Conservation (phyloP, 2,113 vertebrate genomes). For the Axis porcinus region DNA sequence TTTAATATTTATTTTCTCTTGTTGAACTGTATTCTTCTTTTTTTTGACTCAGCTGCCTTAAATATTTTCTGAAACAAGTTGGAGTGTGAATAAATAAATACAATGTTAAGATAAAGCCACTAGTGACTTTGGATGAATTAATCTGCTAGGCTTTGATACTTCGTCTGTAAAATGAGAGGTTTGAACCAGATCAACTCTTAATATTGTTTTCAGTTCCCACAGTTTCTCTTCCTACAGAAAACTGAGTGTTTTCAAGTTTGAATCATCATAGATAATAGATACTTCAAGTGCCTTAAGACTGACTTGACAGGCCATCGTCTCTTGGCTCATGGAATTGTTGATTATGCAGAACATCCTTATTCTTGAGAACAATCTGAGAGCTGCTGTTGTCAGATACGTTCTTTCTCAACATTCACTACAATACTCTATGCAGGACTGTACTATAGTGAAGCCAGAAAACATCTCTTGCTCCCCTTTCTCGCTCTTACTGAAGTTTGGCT, state of each 20-base stretch:
- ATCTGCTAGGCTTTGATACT: neutral
- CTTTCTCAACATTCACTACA: neutral
- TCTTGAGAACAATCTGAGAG: neutral
- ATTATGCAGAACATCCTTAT: neutral
- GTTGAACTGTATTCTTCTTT: neutral
- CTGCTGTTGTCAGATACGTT: neutral
- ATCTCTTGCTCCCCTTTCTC: neutral
- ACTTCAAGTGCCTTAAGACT: neutral
- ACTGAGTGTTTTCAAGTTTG: neutral
- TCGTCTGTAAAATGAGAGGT: neutral
- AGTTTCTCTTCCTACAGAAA: neutral
- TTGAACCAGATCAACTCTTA: neutral
- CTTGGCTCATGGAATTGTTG: neutral
- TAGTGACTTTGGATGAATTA: neutral
- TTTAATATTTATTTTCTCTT: neutral
- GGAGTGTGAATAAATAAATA: neutral
- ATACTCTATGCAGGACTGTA: neutral
- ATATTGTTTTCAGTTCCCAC: neutral
- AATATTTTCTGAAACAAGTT: conserved; percentile 1
- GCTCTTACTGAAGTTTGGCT: neutral
- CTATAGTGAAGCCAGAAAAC: neutral
- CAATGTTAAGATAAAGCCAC: neutral
- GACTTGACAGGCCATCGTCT: neutral
- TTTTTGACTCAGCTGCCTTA: neutral
- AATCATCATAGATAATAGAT: neutral